Conservation (phyloP, 2,797 vertebrate genomes). For the Babyrousa celebensis region DNA sequence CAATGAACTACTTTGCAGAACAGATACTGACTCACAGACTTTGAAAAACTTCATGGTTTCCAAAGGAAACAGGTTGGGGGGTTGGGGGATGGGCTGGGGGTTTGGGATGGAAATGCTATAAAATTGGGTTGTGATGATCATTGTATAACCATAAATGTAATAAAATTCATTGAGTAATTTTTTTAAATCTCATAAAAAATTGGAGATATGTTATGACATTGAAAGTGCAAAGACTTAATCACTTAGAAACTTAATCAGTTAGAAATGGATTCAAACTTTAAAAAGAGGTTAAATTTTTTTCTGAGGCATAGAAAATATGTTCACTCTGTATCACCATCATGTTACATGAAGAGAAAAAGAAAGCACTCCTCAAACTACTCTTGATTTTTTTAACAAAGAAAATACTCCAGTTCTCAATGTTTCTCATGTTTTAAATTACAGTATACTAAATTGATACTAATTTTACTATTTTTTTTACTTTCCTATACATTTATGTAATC, state of each 20-base stretch:
- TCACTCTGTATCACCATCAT: background rate
- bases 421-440: constrained; percentile 38
- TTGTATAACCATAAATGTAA: too few relatives aligned
- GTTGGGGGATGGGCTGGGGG: too few relatives aligned
- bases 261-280: background rate
- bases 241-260: constrained; percentile 9
- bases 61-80: too few relatives aligned
- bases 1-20: too few relatives aligned
- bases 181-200: background rate
- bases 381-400: constrained; percentile 47
- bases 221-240: constrained; percentile 21
- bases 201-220: background rate
- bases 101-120: too few relatives aligned
- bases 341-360: background rate
- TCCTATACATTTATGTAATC: background rate
- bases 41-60: too few relatives aligned
- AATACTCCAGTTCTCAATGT: background rate
- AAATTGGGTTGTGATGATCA: too few relatives aligned
- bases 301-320: background rate
- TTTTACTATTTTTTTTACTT: background rate
- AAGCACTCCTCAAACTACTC: background rate
- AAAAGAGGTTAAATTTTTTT: background rate
- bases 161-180: too few relatives aligned
- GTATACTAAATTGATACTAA: constrained; percentile 10
- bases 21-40: too few relatives aligned